Evolutionary conservation across 2,797 vertebrate genomes (phyloP).

Genomic region (Peromyscus nudipes): DNA sequence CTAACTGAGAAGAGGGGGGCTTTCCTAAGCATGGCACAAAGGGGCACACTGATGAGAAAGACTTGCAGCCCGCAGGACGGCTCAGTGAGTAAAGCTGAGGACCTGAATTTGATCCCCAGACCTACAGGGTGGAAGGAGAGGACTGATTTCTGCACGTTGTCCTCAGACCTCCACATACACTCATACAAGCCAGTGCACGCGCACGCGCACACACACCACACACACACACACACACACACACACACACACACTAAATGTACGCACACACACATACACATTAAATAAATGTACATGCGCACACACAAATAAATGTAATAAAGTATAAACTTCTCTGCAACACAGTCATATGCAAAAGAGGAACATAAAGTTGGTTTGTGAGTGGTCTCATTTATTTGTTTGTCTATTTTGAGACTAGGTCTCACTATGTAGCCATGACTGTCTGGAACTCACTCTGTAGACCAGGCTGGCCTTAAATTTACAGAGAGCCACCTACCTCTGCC

Average conservation of each 20-base stretch:
- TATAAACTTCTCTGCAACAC: neutral
- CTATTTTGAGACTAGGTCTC: neutral
- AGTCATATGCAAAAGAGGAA: neutral
- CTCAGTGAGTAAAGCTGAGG: neutral
- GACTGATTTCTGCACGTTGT: neutral
- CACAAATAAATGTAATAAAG: neutral
- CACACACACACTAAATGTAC: no score
- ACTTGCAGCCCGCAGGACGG: neutral
- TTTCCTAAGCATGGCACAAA: neutral
- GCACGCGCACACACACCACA: neutral
- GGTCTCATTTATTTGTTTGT: neutral
- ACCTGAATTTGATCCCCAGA: neutral
- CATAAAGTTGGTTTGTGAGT: neutral
- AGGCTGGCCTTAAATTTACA: neutral
- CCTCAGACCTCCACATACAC: neutral
- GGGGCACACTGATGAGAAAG: neutral
- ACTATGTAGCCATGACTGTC: no score
- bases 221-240: no score
- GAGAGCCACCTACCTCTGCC: neutral
- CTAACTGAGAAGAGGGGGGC: neutral
- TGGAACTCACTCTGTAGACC: neutral
- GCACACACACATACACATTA: neutral
- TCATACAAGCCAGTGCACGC: neutral
- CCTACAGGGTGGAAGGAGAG: neutral
- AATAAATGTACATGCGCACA: no score